A percentile compares a stretch with the other conserved stretches of the same genome.
Conservation (phyloP, 2,797 vertebrate species). For the Gymnoscopelus microlampas region DNA sequence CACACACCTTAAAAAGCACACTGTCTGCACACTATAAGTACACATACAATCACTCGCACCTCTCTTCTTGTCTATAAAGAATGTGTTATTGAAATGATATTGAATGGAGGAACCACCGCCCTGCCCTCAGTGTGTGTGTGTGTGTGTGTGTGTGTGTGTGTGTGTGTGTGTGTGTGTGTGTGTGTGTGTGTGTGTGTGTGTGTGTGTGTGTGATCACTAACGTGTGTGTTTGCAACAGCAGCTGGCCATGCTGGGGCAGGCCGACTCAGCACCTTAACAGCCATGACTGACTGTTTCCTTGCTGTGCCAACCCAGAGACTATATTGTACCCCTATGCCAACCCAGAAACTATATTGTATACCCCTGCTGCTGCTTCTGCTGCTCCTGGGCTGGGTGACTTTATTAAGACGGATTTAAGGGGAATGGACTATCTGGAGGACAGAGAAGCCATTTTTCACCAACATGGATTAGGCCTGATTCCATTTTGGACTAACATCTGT, state of each 20-base stretch:
- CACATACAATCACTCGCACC: conserved; percentile 13
- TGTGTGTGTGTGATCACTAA: conserved; percentile 13
- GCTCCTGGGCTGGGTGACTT: conserved; percentile 51
- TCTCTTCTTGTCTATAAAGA: conserved; percentile 44
- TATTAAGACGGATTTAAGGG: conserved; percentile 2
- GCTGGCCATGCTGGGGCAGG: conserved; percentile 60
- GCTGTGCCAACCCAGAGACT: conserved; percentile 56
- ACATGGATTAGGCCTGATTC: neutral
- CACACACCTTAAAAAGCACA: neutral
- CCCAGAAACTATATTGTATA: conserved; percentile 36
- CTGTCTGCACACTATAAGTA: neutral
- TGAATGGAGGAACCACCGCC: conserved; percentile 54
- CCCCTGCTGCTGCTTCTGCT: conserved; percentile 20
- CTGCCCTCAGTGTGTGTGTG: conserved; percentile 34
- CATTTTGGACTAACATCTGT: neutral
- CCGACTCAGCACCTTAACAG: conserved; percentile 62
- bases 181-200: conserved; percentile 17
- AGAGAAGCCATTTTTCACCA: neutral
- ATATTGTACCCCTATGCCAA: conserved; percentile 34
- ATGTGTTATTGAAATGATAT: conserved; percentile 53
- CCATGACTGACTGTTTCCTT: conserved; percentile 69
- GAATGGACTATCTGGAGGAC: conserved; percentile 16
- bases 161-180: conserved; percentile 5
- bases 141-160: conserved; percentile 3
- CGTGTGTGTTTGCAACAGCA: conserved; percentile 11